A percentile compares a stretch with the other conserved stretches of the same genome.
Evolutionary conservation across 1,140 invertebrate species (phyloP).

Genomic region (Drosophila leontia): DNA sequence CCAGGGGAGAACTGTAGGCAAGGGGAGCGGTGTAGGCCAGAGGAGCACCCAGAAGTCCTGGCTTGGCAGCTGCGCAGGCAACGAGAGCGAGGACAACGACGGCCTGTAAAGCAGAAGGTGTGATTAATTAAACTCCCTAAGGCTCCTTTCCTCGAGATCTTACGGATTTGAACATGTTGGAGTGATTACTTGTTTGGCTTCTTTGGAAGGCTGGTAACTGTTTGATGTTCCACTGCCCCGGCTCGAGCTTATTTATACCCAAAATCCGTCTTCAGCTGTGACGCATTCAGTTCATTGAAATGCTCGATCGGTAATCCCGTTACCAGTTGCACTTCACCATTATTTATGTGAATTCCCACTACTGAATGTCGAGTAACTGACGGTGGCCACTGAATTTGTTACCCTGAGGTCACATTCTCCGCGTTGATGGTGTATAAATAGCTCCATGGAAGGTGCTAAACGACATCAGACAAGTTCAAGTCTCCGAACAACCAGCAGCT

Average conservation of each 20-base stretch:
- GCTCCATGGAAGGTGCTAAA: neutral
- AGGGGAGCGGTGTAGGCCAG: too few species aligned
- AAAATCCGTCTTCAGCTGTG: conserved; percentile 29
- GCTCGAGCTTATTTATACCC: conserved; percentile 46
- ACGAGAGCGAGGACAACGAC: conserved; percentile 79
- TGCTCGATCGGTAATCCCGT: conserved; percentile 34
- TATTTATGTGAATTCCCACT: conserved; percentile 28
- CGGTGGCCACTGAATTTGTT: neutral
- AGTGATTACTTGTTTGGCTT: conserved; percentile 20
- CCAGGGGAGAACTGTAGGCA: too few species aligned
- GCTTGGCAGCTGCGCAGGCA: conserved; percentile 75
- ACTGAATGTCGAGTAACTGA: conserved; percentile 42
- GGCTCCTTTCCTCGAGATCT: neutral
- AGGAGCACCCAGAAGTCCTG: conserved; percentile 59
- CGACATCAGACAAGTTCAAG: conserved; percentile 43
- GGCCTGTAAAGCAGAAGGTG: conserved; percentile 27
- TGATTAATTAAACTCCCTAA: neutral
- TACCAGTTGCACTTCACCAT: conserved; percentile 42
- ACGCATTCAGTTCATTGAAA: conserved; percentile 54
- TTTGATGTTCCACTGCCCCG: conserved; percentile 30
- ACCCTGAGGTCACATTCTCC: conserved; percentile 33
- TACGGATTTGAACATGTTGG: conserved; percentile 71
- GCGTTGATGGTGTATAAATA: conserved; percentile 33
- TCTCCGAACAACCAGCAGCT: conserved; percentile 25
- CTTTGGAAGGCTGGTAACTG: conserved; percentile 29